Base-by-base conservation (phyloP, 2,888 invertebrate genomes). In the Rhingia campestris region DNA sequence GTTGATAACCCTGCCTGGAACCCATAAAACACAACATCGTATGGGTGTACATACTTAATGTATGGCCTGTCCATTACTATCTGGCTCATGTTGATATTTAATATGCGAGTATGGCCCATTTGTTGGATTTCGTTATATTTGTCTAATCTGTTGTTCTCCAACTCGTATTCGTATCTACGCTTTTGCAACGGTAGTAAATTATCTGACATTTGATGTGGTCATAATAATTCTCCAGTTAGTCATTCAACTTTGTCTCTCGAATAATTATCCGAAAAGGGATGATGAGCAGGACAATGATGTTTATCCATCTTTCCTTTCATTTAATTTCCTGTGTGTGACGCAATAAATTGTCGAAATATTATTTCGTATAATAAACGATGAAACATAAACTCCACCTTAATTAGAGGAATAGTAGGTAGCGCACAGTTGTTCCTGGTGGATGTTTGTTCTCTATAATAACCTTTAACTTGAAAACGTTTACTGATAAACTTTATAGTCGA, bases 201-300 rank as follows among this genome's bases (percentile, higher is more conserved):
- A 86, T 86, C 86, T 80, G 77, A 82, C 86, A 86, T 86, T 86
- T 86, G 86, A 86, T 86, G 86, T 86, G 86, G 86, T 86, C 86
- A 82, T 86, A 86, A 86, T 86, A 86, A 82, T 86, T 86, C 81
- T 86, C 72, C 59, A 58, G 61, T 61, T 79, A 69, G 75, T 79
- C 43, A 51, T 61, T 81, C 76, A 77, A 86, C 70, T 86, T 80
- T 69, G 84, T 74, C 1, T 22, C 58, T 80, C 73, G 79, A 69
- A 84, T 84, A 84, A 79, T 82, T 79, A 69, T 79, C 61, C 56
- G 33, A 61, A 72, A 80, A 61, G 75, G 81, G 64, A 76, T 76
- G 75, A 56, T 22, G 12, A 56, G 37, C 41, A 56, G 66, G 49
- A 74, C 47, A 70, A 43, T 77, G 35, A 32, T 33, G 12, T 45